A percentile compares a stretch with the other conserved stretches of the same genome.
Evolutionary conservation across 2,797 vertebrate species (phyloP).

Genomic region (Setipinna tenuifilis): DNA sequence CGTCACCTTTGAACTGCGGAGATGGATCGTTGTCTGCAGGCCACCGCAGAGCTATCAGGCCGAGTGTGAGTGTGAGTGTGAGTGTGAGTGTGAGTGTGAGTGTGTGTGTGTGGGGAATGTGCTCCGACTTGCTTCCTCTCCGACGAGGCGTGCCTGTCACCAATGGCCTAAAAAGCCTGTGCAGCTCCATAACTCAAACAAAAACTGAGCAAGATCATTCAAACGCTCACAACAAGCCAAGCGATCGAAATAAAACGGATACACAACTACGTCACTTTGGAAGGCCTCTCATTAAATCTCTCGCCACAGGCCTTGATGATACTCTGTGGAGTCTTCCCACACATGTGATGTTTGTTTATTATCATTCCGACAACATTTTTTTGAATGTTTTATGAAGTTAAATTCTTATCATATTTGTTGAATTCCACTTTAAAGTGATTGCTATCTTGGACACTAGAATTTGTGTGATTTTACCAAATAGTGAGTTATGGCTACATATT

Average conservation of each 20-base stretch:
- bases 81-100: no score
- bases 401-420: not conserved
- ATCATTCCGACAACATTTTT: not conserved
- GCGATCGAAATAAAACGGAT: not conserved
- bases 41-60: not conserved
- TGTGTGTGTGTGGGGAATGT: not conserved
- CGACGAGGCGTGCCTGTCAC: not conserved
- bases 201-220: not conserved
- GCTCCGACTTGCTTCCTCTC: not conserved
- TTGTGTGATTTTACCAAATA: not conserved
- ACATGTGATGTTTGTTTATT: not conserved
- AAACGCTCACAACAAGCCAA: not conserved
- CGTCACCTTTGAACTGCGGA: constrained; percentile 11
- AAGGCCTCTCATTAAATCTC: not conserved
- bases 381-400: not conserved
- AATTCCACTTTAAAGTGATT: not conserved
- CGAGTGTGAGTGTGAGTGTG: not conserved
- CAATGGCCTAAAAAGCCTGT: not conserved
- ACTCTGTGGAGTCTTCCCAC: not conserved
- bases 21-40: not conserved
- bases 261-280: not conserved
- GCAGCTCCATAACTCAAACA: constrained; percentile 3
- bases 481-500: not conserved
- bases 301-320: not conserved
- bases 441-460: not conserved